Evolutionary conservation across 2,797 vertebrate species (phyloP), one percentile per base, ranked within the genome.

Genomic region (Dipus sagitta): DNA sequence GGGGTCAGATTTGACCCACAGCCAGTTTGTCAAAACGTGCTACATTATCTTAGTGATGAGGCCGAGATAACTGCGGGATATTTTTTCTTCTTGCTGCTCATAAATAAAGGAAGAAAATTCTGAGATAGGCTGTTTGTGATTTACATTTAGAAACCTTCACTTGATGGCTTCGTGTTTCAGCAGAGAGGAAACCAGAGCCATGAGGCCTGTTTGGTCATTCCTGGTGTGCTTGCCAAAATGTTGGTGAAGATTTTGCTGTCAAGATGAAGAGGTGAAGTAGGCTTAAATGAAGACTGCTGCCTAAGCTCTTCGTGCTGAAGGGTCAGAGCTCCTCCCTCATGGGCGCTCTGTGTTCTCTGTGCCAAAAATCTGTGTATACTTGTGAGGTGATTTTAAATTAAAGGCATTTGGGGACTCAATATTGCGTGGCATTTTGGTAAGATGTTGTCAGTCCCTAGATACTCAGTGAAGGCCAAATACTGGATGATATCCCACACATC

Each of bases 161-260:
- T 97, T 96, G 97, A 95, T 83, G 96, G 95, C 96, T 75, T 97
- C 91, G 70, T 97, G 76, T 96, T 97, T 93, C 96, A 95, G 92
- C 0, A 10, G 91, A 96, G 93, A 97, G 94, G 92, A 97, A 97
- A 95, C 94, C 71, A 95, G 95, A 90, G 78, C 84, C 96, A 84
- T 96, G 96, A 97, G 96, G 92, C 78, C 47, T 93, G 65, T 96
- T 97, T 97, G 97, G 97, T 95, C 83, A 58, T 93, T 95, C 86
- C 83, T 17, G 71, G 52, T 88, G 64, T 94, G 58, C 90, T 96
- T 96, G 98, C 98, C 97, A 98, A 98, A 92, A 88, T 96, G 97
- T 98, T 97, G 97, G 96, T 96, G 90, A 97, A 88, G 91, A 79
- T 96, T 98, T 97, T 97, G 67, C 95, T 97, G 96, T 97, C 97